A percentile compares a stretch with the other conserved stretches of the same genome.
phyloP scores from a whole-genome alignment of 2,888 invertebrate species.

The Apamea epomidion region DNA sequence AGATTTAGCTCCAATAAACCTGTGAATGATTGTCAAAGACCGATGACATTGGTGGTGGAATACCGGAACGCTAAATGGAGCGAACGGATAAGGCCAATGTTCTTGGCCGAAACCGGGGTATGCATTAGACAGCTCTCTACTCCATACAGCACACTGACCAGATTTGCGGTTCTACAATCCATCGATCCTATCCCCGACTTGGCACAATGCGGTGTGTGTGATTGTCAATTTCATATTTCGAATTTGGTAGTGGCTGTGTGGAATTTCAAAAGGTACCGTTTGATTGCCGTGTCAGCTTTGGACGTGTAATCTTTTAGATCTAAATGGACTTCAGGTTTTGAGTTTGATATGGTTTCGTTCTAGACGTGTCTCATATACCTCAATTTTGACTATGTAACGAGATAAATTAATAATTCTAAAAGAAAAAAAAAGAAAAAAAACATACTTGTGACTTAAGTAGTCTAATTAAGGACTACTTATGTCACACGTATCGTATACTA shows the following conservation, averaged over 20 bases:
- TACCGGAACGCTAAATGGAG: conserved; percentile 72
- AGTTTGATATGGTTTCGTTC: neutral
- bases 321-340: conserved; percentile 29
- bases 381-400: neutral
- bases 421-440: too few species aligned
- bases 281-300: conserved; percentile 37
- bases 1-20: conserved; percentile 65
- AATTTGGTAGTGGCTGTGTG: conserved; percentile 46
- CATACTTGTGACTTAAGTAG: too few species aligned
- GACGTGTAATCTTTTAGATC: conserved; percentile 41
- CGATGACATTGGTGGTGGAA: conserved; percentile 66
- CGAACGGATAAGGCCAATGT: conserved; percentile 69
- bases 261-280: conserved; percentile 55
- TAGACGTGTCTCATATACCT: neutral
- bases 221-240: conserved; percentile 66
- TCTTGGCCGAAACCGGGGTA: conserved; percentile 70
- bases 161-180: conserved; percentile 71
- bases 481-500: too few species aligned
- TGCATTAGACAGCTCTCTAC: conserved; percentile 73
- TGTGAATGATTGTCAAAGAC: conserved; percentile 68
- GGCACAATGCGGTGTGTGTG: conserved; percentile 55
- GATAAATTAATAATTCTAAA: neutral
- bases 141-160: conserved; percentile 58
- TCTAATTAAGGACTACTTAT: too few species aligned
- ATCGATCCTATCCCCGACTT: conserved; percentile 65